Percentiles rank a stretch among this genome's conserved stretches.
phyloP scores from a whole-genome alignment of 2,888 invertebrate species.

The Orchesella flavescens region DNA sequence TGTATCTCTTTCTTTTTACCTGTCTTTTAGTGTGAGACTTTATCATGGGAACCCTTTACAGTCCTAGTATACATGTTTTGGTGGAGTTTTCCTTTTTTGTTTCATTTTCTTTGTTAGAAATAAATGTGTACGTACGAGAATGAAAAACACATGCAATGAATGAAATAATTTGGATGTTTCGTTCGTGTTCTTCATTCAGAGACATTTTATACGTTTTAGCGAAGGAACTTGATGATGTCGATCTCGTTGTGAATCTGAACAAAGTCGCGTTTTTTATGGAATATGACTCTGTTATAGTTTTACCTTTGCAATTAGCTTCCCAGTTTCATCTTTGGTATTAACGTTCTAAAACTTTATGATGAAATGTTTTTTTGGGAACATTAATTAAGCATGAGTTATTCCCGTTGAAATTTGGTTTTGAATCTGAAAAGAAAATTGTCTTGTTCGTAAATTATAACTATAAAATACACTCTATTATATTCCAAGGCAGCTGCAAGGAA shows the following conservation, averaged over 20 bases:
- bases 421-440: too few relatives aligned
- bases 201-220: not conserved
- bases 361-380: too few relatives aligned
- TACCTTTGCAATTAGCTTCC: too few relatives aligned
- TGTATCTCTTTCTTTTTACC: slow-evolving; percentile 6
- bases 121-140: not conserved
- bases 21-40: slow-evolving; percentile 16
- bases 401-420: too few relatives aligned
- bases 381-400: too few relatives aligned
- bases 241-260: not conserved
- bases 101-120: not conserved
- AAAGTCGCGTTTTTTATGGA: too few relatives aligned
- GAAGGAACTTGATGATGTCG: too few relatives aligned
- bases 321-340: too few relatives aligned
- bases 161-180: slow-evolving; percentile 28
- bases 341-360: too few relatives aligned
- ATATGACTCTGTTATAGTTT: not conserved
- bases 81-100: slow-evolving; percentile 5
- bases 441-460: too few relatives aligned
- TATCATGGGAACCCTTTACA: slow-evolving; percentile 55
- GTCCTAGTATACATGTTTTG: slow-evolving; percentile 5
- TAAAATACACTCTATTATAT: too few relatives aligned
- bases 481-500: slow-evolving; percentile 29
- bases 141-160: slow-evolving; percentile 26
- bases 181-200: not conserved